Evolutionary conservation across 2,888 invertebrate genomes (phyloP), one percentile per base, ranked within the genome.

Genomic region (Abrostola triplasia): DNA sequence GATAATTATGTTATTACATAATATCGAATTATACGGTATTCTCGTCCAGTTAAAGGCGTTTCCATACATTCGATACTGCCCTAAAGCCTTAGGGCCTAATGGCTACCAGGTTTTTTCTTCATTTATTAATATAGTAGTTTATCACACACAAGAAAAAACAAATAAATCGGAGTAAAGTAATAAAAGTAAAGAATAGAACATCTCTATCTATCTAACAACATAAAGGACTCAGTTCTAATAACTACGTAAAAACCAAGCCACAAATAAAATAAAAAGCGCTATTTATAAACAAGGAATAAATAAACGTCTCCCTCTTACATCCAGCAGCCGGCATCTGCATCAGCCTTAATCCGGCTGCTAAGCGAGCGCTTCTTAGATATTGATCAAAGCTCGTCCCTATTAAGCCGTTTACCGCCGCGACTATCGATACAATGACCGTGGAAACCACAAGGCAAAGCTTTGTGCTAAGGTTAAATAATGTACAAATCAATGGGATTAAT

Each of bases 331-430:
- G 47, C 56, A 41, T 64, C 64, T 52, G 53, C 66, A 70, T 66
- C 62, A 62, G 37, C 59, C 59, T 61, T 73, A 74, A 76, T 76
- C 77, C 76, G 54, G 42, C 64, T 61, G 62, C 64, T 54, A 58
- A 70, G 61, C 51, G 59, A 53, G 54, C 57, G 77, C 55, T 68
- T 64, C 66, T 71, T 59, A 64, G 77, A 77, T 77, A 76, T 77
- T 74, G 74, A 77, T 77, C 71, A 77, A 71, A 74, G 74, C 65
- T 70, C 50, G 60, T 64, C 50, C 58, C 60, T 63, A 71, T 64
- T 71, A 71, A 71, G 68, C 77, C 64, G 56, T 71, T 67, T 71
- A 52, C 66, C 49, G 59, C 62, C 74, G 54, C 50, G 48, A 49
- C 62, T 68, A 67, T 70, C 73, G 64, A 71, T 74, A 76, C 66